Evolutionary conservation across 37 sponge, comb jelly and placozoan species (phyloP).

Genomic region (Cliona cf. orientalis): DNA sequence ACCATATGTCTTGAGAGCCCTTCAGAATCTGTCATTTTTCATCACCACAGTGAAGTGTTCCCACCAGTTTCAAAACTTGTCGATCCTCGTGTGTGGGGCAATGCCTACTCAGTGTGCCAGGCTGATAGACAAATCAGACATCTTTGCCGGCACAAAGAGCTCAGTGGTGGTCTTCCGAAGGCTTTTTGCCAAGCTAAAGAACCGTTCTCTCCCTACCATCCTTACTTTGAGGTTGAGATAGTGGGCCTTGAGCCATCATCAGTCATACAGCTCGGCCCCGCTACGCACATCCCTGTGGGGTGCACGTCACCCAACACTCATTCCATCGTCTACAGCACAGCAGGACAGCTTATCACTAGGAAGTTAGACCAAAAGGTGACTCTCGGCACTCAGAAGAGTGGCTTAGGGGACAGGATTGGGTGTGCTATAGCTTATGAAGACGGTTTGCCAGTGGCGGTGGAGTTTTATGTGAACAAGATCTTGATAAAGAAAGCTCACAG

Average conservation of each 20-base stretch:
- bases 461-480: constrained; percentile 44
- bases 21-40: constrained; percentile 37
- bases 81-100: constrained; percentile 34
- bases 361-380: constrained; percentile 9
- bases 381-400: constrained; percentile 15
- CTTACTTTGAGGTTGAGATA: constrained; percentile 65
- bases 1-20: constrained; percentile 60
- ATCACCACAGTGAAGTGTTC: constrained; percentile 2
- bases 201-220: constrained; percentile 29
- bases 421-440: constrained; percentile 17
- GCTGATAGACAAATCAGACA: constrained; percentile 39
- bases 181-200: constrained; percentile 4
- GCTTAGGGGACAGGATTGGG: constrained; percentile 55
- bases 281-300: constrained; percentile 10
- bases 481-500: constrained; percentile 28
- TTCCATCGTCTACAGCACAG: constrained; percentile 38
- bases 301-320: constrained; percentile 4
- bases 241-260: neutral
- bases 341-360: constrained; percentile 42
- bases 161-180: constrained; percentile 13
- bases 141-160: constrained; percentile 11
- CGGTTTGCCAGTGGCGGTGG: neutral
- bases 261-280: constrained; percentile 38
- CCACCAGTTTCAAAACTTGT: constrained; percentile 33
- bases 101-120: constrained; percentile 40